Conservation (phyloP, 2,888 invertebrate species). For the Phlogophora meticulosa region DNA sequence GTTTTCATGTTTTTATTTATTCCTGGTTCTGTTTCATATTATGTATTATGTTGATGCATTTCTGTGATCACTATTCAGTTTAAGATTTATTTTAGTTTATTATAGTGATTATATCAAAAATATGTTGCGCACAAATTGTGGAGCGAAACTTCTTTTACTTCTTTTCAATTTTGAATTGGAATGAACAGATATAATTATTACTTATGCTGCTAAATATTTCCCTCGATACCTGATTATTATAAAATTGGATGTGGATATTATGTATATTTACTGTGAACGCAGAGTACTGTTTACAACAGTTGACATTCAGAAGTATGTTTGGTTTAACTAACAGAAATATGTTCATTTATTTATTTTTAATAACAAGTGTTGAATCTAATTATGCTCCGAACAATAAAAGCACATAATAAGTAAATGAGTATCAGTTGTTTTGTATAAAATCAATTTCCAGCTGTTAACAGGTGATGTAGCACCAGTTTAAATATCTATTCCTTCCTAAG, state of each 20-base stretch:
- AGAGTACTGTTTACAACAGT: constrained; percentile 47
- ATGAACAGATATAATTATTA: constrained; percentile 44
- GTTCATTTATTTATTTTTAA: constrained; percentile 51
- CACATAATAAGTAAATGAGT: constrained; percentile 24
- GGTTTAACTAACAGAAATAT: constrained; percentile 40
- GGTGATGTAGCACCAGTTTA: constrained; percentile 22
- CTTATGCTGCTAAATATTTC: constrained; percentile 44
- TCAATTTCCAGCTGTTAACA: constrained; percentile 34
- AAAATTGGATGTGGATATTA: constrained; percentile 42
- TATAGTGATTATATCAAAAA: constrained; percentile 70
- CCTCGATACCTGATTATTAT: constrained; percentile 50
- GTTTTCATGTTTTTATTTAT: constrained; percentile 74
- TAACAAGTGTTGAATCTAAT: constrained; percentile 45
- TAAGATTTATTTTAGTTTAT: constrained; percentile 80
- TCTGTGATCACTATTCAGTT: constrained; percentile 87
- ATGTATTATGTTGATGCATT: constrained; percentile 85
- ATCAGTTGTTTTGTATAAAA: constrained; percentile 32
- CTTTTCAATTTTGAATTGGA: constrained; percentile 57
- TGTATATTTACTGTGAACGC: constrained; percentile 48
- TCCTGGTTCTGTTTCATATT: constrained; percentile 74
- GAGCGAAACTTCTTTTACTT: constrained; percentile 41
- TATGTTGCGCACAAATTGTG: constrained; percentile 80
- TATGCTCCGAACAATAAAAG: constrained; percentile 34
- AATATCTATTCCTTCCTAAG: constrained; percentile 32
- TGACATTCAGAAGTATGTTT: constrained; percentile 41